Percentiles rank a stretch among this genome's conserved stretches.
Conservation (phyloP, 23 tunicate genomes). For the Aplidium turbinatum region DNA sequence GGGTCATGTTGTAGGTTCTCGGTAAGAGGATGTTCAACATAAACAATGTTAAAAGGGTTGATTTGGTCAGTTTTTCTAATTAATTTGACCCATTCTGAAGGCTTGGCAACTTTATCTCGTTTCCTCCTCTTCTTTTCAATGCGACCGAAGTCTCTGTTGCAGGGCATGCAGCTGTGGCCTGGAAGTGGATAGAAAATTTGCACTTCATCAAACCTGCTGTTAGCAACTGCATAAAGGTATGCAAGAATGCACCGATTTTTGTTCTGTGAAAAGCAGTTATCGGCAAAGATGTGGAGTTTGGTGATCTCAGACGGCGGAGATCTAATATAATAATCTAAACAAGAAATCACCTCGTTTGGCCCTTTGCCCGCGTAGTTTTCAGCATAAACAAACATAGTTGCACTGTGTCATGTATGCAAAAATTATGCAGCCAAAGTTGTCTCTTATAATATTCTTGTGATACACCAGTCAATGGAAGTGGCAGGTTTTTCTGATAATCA, state of each 20-base stretch:
- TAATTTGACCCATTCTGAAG: neutral
- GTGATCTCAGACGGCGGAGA: neutral
- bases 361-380: constrained; percentile 28
- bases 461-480: constrained; percentile 5
- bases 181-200: neutral
- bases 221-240: neutral
- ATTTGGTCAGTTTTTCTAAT: neutral
- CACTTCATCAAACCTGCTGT: neutral
- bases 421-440: constrained; percentile 17
- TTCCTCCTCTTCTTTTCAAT: neutral
- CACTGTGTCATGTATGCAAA: constrained; percentile 8
- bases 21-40: constrained; percentile 5
- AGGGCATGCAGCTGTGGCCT: neutral
- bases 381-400: constrained; percentile 1
- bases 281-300: constrained; percentile 18
- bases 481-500: constrained; percentile 20
- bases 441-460: neutral
- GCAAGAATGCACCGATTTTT: constrained; percentile 2
- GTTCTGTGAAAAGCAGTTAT: constrained; percentile 33
- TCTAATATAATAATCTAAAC: neutral
- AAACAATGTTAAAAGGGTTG: neutral
- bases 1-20: neutral
- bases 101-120: neutral
- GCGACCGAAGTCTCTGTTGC: neutral
- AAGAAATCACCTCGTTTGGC: constrained; percentile 8